phyloP scores from a whole-genome alignment of 2,113 vertebrate genomes.

The Etheostoma cragini region DNA sequence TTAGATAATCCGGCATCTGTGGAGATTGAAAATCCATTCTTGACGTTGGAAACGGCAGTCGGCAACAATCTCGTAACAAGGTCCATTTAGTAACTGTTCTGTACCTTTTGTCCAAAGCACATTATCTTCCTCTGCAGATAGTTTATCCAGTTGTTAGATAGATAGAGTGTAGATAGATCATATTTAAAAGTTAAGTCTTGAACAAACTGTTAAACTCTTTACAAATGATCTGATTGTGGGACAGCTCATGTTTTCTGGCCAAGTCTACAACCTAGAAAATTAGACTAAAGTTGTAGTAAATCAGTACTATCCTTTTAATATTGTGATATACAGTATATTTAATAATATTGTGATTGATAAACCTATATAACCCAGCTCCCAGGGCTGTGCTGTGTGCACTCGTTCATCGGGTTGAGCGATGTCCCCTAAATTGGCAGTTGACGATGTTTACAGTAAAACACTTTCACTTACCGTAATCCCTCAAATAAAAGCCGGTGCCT shows the following conservation, averaged over 20 bases:
- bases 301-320: background rate
- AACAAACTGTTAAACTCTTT: background rate
- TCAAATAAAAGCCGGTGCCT: too few species aligned
- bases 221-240: background rate
- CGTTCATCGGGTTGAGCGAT: background rate
- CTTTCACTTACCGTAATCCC: too few species aligned
- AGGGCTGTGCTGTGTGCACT: background rate
- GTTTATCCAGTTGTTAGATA: too few species aligned
- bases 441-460: too few species aligned
- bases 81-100: too few species aligned
- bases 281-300: background rate
- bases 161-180: too few species aligned
- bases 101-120: too few species aligned
- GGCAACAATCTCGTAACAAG: too few species aligned
- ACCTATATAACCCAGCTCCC: background rate
- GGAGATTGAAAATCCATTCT: background rate
- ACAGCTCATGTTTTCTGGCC: background rate
- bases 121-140: too few species aligned
- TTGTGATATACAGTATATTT: background rate
- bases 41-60: too few species aligned
- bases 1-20: background rate
- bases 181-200: background rate
- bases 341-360: background rate
- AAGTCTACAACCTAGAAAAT: background rate
- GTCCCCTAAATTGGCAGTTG: too few species aligned